Base-by-base conservation (phyloP, 2,888 invertebrate species). In the Kryphioiulus occultus region DNA sequence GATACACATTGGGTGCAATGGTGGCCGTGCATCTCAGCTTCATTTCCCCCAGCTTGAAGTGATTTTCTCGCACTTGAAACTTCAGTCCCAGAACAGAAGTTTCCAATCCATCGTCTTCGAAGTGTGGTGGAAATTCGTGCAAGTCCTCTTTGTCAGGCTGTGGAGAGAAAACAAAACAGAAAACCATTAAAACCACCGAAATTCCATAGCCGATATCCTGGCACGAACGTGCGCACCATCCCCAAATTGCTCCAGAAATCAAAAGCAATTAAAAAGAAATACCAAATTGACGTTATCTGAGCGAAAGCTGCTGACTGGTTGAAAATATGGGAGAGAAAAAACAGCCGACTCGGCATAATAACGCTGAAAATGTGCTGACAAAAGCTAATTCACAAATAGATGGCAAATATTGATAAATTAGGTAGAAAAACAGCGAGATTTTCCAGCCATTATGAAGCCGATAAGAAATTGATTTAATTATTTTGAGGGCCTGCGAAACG, bases 21-120 rank as follows among this genome's bases (percentile, higher is more conserved):
- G 95, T 96, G 89, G 97, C 96, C 91, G 96, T 94, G 93, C 97
- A 97, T 94, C 96, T 97, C 91, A 97, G 94, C 92, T 96, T 97
- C 93, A 97, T 94, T 92, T 96, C 96, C 91, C 96, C 94, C 94
- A 92, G 95, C 53, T 89, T 95, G 93, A 97, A 96, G 93, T 97
- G 96, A 92, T 95, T 95, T 90, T 94, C 94, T 91, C 95, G 95
- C 90, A 96, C 96, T 91, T 95, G 94, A 92, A 97, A 97, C 92
- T 96, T 95, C 89, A 97, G 94, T 42, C 95, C 95, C 85, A 96
- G 92, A 88, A 95, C 94, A 32, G 96, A 95, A 89, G 95, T 95
- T 92, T 96, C 95, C 89, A 97, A 93, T n/a, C 95, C 95, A 30
- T 53, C 44, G 44, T 44, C 44, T 12, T 68, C 59, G 22, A 22